Conservation (phyloP, 2,888 invertebrate species). For the Heliconius cydno region DNA sequence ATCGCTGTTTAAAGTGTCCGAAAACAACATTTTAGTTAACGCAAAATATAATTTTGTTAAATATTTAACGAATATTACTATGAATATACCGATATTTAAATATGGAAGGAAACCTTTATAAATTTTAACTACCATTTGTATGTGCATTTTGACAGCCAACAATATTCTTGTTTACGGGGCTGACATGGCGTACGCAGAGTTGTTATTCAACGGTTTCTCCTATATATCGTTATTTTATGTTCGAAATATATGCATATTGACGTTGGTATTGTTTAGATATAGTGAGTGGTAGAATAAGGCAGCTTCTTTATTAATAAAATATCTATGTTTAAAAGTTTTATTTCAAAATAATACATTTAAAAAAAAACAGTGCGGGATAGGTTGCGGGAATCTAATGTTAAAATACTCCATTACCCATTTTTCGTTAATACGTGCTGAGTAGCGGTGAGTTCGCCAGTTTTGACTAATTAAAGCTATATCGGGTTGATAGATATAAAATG, state of each 20-base stretch:
- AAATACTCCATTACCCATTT: no score
- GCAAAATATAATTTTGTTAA: neutral
- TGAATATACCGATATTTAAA: neutral
- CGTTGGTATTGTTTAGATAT: constrained; percentile 6
- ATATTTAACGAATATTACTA: neutral
- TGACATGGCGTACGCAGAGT: constrained; percentile 22
- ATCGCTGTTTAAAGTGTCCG: neutral
- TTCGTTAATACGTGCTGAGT: no score
- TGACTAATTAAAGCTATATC: no score
- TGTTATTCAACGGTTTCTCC: constrained; percentile 10
- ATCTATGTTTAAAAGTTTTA: no score
- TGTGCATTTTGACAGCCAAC: neutral
- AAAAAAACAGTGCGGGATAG: no score
- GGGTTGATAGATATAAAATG: no score
- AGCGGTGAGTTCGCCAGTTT: no score
- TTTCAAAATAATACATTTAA: no score
- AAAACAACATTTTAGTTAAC: neutral
- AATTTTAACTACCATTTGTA: neutral
- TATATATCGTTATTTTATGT: constrained; percentile 17
- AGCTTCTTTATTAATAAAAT: no score
- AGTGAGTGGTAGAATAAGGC: neutral
- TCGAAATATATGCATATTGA: neutral
- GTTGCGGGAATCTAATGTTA: no score
- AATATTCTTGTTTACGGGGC: constrained; percentile 10
- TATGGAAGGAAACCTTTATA: neutral